Evolutionary conservation across 2,888 invertebrate species (phyloP).

Genomic region (Hypomecis atomaria): DNA sequence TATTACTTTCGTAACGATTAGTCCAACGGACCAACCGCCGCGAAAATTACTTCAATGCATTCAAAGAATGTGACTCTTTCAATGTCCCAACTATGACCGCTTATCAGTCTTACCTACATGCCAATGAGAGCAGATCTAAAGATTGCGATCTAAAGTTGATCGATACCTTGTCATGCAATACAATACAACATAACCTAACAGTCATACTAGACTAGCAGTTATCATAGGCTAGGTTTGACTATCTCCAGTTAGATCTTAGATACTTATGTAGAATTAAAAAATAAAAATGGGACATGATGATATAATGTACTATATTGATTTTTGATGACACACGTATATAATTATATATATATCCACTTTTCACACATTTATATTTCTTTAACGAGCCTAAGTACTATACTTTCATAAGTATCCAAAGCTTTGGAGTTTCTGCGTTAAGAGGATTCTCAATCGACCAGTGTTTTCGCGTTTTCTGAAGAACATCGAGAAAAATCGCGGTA

Average conservation of each 20-base stretch:
- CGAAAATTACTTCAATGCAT: conserved; percentile 12
- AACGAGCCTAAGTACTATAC: too few relatives aligned
- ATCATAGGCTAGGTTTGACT: background rate
- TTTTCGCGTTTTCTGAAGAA: too few relatives aligned
- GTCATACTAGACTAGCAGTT: conserved; percentile 6
- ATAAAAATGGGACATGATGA: too few relatives aligned
- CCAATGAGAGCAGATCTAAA: conserved; percentile 62
- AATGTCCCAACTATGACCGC: conserved; percentile 28
- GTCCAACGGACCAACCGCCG: conserved; percentile 10
- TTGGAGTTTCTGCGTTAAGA: too few relatives aligned
- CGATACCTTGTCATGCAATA: conserved; percentile 28
- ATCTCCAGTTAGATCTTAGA: background rate
- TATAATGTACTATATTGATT: too few relatives aligned
- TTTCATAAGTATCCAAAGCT: too few relatives aligned
- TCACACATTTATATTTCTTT: too few relatives aligned
- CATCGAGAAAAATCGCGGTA: too few relatives aligned
- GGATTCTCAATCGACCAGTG: too few relatives aligned
- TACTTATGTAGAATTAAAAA: background rate
- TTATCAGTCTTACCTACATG: conserved; percentile 46
- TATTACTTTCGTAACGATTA: conserved; percentile 2
- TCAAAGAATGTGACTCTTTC: conserved; percentile 28
- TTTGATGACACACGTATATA: too few relatives aligned
- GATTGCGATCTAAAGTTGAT: conserved; percentile 43
- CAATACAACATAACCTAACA: conserved; percentile 25
- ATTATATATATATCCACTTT: too few relatives aligned